A percentile compares a stretch with the other conserved stretches of the same genome.
These are phyloP conservation scores for Nyleta sp. DNA, from an alignment of 2,888 invertebrate genomes.

Conservation along the genomic window DNA sequence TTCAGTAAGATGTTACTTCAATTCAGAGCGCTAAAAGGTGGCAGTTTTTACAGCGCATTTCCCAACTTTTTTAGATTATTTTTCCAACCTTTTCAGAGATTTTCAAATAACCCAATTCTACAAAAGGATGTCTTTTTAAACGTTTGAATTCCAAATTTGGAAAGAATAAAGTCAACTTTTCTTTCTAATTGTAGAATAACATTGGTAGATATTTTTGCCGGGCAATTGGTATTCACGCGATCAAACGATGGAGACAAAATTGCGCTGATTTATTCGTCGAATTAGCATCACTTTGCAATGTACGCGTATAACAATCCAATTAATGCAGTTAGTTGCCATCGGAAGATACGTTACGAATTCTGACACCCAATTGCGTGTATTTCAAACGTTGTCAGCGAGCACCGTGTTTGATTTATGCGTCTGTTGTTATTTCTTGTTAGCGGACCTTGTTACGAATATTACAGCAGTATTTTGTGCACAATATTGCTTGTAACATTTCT, in stretches of 20 bases:
- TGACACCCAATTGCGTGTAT: constrained; percentile 50
- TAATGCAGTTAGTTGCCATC: constrained; percentile 47
- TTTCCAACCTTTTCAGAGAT: no score
- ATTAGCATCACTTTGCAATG: constrained; percentile 56
- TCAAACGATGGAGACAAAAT: constrained; percentile 26
- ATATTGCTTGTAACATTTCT: constrained; percentile 25
- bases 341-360: constrained; percentile 53
- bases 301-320: constrained; percentile 51
- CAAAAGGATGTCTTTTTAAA: no score
- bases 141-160: no score
- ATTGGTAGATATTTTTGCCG: background rate
- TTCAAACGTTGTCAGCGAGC: constrained; percentile 43
- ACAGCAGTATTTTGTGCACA: background rate
- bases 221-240: constrained; percentile 25
- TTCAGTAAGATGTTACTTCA: no score
- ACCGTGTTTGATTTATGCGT: constrained; percentile 42
- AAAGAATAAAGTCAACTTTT: no score
- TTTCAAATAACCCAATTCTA: no score
- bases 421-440: constrained; percentile 50
- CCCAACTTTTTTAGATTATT: no score
- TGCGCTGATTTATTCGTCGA: constrained; percentile 46
- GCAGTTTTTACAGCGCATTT: no score
- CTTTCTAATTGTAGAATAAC: no score
- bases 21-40: no score
- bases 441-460: constrained; percentile 30